phyloP scores from a whole-genome alignment of 2,113 vertebrate genomes.

The human (Homo sapiens) region GRCh38 chr1:195762001-195762500 shows the following conservation, averaged over 20 bases:
- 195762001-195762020: background rate
- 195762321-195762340: background rate
- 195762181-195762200: background rate
- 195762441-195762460: background rate
- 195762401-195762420: background rate
- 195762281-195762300: background rate
- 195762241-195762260: background rate
- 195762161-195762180: background rate
- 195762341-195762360: background rate
- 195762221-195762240: background rate
- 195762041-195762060: background rate
- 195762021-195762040: background rate
- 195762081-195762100: background rate
- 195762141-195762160: background rate
- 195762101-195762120: background rate
- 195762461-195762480: background rate
- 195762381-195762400: background rate
- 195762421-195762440: background rate
- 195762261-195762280: background rate
- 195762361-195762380: background rate
- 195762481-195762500: no score
- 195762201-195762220: background rate
- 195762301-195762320: background rate
- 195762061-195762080: background rate
- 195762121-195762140: background rate